A percentile compares a stretch with the other conserved stretches of the same genome.
phyloP scores from a whole-genome alignment of 2,797 vertebrate genomes.

The Neomorphus geoffroyi region DNA sequence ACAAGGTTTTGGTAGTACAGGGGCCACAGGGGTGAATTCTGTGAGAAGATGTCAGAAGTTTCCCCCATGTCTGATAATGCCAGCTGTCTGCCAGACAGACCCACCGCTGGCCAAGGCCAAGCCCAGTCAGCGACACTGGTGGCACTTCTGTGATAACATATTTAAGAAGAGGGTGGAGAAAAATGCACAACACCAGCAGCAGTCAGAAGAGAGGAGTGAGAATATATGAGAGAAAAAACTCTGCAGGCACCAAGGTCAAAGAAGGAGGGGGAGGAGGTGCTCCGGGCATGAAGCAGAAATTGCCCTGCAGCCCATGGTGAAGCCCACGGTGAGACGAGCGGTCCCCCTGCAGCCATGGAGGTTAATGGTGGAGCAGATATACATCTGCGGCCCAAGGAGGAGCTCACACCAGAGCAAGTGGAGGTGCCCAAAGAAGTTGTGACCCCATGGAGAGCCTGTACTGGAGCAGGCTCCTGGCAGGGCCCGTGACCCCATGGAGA shows the following conservation, averaged over 20 bases:
- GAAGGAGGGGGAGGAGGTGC: too few species aligned
- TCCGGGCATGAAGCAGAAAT: neutral
- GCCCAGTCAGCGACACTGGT: fast-evolving
- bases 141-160: neutral
- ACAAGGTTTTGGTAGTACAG: neutral
- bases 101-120: neutral
- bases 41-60: neutral
- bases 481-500: neutral
- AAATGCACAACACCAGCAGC: neutral
- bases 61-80: neutral
- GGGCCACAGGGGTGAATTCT: neutral
- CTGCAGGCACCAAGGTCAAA: neutral
- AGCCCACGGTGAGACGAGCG: neutral
- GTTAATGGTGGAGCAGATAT: neutral
- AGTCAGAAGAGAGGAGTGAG: neutral
- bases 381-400: neutral
- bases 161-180: neutral
- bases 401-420: neutral
- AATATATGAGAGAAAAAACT: neutral
- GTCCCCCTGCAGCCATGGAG: neutral
- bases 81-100: neutral
- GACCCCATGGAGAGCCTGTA: neutral
- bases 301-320: neutral
- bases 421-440: neutral
- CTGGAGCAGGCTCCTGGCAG: too few species aligned